These are phyloP conservation scores for Eptatretus atami DNA, from an alignment of 2,797 vertebrate genomes.

Conservation along the genomic window DNA sequence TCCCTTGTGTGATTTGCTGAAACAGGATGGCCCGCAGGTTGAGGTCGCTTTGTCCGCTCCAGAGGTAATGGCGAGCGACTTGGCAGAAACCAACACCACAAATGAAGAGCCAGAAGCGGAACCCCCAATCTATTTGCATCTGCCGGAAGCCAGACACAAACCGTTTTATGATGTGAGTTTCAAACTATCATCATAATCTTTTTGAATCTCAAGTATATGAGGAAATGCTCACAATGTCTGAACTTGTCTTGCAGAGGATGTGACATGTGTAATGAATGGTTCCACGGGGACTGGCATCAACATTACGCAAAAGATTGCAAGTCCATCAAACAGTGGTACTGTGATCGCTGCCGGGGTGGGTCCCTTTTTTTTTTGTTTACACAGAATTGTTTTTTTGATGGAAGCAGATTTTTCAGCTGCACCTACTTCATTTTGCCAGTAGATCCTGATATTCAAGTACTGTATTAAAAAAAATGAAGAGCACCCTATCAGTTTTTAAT, in stretches of 20 bases:
- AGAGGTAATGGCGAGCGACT: too few species aligned
- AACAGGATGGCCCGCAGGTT: too few species aligned
- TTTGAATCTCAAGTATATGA: not conserved
- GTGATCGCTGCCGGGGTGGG: conserved; percentile 40
- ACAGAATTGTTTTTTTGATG: too few species aligned
- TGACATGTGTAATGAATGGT: conserved; percentile 80
- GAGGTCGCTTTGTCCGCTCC: too few species aligned
- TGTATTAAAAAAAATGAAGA: too few species aligned
- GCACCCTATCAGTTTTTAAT: too few species aligned
- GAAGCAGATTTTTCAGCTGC: too few species aligned
- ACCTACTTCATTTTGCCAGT: too few species aligned
- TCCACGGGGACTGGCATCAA: conserved; percentile 68
- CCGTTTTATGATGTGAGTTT: conserved; percentile 59
- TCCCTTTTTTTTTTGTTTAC: not conserved
- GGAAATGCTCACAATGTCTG: not conserved
- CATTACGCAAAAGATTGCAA: conserved; percentile 77
- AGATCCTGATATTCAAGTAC: too few species aligned
- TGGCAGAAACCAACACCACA: too few species aligned
- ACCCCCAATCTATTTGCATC: conserved; percentile 46
- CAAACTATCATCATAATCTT: not conserved
- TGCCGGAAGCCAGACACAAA: conserved; percentile 67
- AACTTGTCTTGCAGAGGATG: conserved; percentile 26
- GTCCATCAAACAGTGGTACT: conserved; percentile 68
- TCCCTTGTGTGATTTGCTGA: too few species aligned
- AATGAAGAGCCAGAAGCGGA: conserved; percentile 14